Conservation (phyloP, 1,140 invertebrate genomes). For the Homarus americanus region DNA sequence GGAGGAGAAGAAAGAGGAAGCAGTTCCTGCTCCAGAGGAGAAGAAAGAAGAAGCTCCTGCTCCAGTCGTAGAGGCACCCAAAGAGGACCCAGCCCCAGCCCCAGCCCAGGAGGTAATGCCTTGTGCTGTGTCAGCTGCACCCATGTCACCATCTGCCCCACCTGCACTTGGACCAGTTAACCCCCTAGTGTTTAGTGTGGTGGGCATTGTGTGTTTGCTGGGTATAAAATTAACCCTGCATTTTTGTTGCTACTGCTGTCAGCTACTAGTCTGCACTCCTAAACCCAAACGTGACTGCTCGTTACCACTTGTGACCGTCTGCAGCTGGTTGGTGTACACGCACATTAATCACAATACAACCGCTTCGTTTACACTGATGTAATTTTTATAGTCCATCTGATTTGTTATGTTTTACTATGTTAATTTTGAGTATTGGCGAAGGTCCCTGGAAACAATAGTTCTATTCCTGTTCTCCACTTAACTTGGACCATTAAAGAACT, state of each 20-base stretch:
- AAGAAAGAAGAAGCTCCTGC: conserved; percentile 36
- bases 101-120: conserved; percentile 59
- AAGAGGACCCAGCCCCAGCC: conserved; percentile 36
- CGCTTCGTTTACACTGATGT: conserved; percentile 28
- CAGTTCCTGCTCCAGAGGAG: conserved; percentile 40
- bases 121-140: neutral
- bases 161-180: conserved; percentile 44
- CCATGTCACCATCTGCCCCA: neutral
- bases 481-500: neutral
- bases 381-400: conserved; percentile 41
- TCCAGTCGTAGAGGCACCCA: conserved; percentile 10
- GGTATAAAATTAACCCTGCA: conserved; percentile 31
- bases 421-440: neutral
- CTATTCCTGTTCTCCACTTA: neutral
- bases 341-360: conserved; percentile 47
- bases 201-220: conserved; percentile 26
- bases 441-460: neutral
- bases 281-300: conserved; percentile 6
- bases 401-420: neutral
- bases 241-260: conserved; percentile 46
- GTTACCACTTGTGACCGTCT: conserved; percentile 48
- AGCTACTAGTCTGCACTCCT: conserved; percentile 34
- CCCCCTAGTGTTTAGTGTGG: conserved; percentile 42
- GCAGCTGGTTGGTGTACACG: conserved; percentile 70
- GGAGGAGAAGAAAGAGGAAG: conserved; percentile 59